phyloP scores from a whole-genome alignment of 2,797 vertebrate genomes.

The Emys orbicularis region DNA sequence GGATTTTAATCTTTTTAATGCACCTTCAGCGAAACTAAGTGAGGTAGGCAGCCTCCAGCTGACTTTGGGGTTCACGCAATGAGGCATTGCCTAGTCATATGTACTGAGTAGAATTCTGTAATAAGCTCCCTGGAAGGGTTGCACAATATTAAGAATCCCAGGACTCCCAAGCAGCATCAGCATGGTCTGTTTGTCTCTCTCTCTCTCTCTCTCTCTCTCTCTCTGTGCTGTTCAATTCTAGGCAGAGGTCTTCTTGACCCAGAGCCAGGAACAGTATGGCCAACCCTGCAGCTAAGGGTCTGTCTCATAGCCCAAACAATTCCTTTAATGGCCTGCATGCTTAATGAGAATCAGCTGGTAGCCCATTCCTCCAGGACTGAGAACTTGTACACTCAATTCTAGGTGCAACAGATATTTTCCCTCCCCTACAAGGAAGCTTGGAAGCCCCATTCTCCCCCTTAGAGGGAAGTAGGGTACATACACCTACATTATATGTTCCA shows the following conservation, averaged over 20 bases:
- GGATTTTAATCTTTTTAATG: not conserved
- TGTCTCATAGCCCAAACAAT: not conserved
- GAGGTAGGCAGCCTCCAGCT: not conserved
- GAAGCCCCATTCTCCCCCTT: not conserved
- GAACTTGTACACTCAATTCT: not conserved
- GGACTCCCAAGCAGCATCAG: not conserved
- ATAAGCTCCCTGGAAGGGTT: not conserved
- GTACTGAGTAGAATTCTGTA: not conserved
- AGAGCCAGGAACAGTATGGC: not conserved
- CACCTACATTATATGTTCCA: not conserved
- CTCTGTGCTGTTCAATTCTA: not conserved
- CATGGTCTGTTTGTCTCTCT: not conserved
- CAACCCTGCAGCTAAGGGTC: not conserved
- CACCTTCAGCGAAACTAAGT: not conserved
- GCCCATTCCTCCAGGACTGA: not conserved
- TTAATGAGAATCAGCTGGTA: not conserved
- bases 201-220: not conserved
- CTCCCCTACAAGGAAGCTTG: not conserved
- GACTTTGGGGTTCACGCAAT: not conserved
- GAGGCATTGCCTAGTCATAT: not conserved
- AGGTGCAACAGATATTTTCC: not conserved
- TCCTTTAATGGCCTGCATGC: not conserved
- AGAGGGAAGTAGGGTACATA: not conserved
- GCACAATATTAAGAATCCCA: not conserved
- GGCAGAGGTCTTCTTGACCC: not conserved